Evolutionary conservation across 2,113 vertebrate species (phyloP).

Genomic region (Eretmodus cyanostictus): DNA sequence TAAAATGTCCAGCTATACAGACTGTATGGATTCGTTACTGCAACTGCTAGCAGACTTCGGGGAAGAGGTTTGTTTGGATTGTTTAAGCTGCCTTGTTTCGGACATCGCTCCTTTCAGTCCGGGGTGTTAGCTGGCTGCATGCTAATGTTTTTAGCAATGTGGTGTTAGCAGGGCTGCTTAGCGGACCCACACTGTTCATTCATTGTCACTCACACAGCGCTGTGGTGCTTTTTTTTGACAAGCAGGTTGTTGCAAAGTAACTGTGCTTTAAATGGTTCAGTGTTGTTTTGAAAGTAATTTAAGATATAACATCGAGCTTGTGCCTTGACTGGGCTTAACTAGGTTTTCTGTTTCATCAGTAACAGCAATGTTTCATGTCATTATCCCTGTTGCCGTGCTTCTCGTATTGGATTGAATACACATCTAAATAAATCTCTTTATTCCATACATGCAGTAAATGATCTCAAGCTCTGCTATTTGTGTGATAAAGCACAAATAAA

Average conservation of each 20-base stretch:
- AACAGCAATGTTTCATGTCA: neutral
- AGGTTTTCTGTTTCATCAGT: neutral
- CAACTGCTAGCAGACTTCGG: slow-evolving; percentile 55
- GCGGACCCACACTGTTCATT: neutral
- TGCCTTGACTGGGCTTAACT: neutral
- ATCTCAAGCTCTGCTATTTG: neutral
- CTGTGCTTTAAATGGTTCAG: neutral
- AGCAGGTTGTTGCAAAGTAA: neutral
- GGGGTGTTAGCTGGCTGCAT: neutral
- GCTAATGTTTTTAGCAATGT: slow-evolving; percentile 58
- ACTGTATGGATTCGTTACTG: slow-evolving; percentile 51
- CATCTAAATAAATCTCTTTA: neutral
- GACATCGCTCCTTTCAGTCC: neutral
- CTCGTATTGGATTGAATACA: neutral
- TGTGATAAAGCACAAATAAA: neutral
- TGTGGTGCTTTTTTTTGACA: neutral
- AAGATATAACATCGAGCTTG: neutral
- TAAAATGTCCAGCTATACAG: slow-evolving; percentile 20
- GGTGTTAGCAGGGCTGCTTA: neutral
- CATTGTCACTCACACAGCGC: neutral
- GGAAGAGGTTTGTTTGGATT: slow-evolving; percentile 62
- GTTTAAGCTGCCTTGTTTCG: neutral
- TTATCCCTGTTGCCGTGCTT: neutral
- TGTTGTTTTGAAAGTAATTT: neutral
- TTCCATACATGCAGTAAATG: neutral